These are phyloP conservation scores for Heliconius hortense DNA, from an alignment of 2,888 invertebrate species.

Conservation along the genomic window DNA sequence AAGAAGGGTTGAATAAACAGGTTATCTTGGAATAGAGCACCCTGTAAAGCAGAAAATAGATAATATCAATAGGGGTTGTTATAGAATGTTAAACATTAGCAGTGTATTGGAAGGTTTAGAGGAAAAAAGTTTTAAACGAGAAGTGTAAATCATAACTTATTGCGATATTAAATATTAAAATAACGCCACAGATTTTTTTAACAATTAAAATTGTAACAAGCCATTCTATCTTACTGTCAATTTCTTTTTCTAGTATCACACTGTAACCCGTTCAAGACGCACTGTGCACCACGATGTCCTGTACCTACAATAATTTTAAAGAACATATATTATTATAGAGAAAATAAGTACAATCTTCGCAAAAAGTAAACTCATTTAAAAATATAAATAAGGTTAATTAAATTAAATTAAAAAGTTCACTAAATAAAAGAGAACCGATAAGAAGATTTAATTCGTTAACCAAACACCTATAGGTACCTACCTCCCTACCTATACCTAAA, in stretches of 20 bases:
- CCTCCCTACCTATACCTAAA: neutral
- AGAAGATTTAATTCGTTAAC: constrained; percentile 6
- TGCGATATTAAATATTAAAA: no score
- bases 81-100: neutral
- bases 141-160: no score
- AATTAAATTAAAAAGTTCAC: neutral
- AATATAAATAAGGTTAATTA: neutral
- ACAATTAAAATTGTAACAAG: no score
- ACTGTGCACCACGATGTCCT: no score
- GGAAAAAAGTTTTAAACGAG: neutral
- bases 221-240: no score
- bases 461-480: constrained; percentile 14
- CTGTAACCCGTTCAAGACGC: no score
- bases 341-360: neutral
- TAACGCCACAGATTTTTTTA: no score
- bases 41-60: constrained; percentile 30
- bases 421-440: constrained; percentile 6
- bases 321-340: neutral
- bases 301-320: neutral
- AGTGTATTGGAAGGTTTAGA: neutral
- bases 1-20: constrained; percentile 32
- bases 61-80: constrained; percentile 13
- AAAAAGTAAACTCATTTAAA: neutral
- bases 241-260: no score
- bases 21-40: constrained; percentile 24